Percentiles rank a stretch among this genome's conserved stretches.
Evolutionary conservation across 2,888 invertebrate species (phyloP).

Genomic region (Dryobotodes eremita): DNA sequence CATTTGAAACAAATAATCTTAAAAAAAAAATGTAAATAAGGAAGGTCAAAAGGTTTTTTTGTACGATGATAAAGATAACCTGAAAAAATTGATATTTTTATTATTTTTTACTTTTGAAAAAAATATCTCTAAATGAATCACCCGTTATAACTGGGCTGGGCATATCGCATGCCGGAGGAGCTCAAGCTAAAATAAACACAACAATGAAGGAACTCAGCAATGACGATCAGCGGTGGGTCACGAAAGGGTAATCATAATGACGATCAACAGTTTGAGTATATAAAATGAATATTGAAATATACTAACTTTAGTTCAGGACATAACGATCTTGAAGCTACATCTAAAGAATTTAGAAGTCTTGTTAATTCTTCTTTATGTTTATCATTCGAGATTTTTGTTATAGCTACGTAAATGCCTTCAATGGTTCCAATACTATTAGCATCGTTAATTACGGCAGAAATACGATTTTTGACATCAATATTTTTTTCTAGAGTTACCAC

Average conservation of each 20-base stretch:
- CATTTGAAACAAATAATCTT: too few species aligned
- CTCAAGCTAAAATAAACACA: background rate
- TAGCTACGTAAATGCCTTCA: constrained; percentile 24
- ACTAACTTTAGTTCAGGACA: constrained; percentile 29
- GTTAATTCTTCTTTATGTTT: background rate
- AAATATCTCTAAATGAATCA: too few species aligned
- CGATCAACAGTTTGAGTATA: background rate
- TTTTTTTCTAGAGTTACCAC: background rate
- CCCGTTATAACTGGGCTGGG: too few species aligned
- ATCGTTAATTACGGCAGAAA: background rate
- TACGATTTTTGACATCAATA: background rate
- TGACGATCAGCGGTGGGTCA: too few species aligned
- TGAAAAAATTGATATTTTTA: too few species aligned
- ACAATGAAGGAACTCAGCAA: too few species aligned
- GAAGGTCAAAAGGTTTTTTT: too few species aligned
- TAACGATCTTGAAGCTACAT: constrained; percentile 26
- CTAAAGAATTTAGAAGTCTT: constrained; percentile 6
- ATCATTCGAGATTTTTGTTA: constrained; percentile 10
- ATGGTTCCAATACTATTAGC: constrained; percentile 19
- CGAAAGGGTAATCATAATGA: background rate
- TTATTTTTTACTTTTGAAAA: too few species aligned
- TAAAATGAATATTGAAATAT: background rate
- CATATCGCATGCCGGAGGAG: background rate
- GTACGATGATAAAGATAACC: too few species aligned
- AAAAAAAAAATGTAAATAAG: too few species aligned